Conservation (phyloP, 2,113 vertebrate genomes). For the Muntiacus muntjak region DNA sequence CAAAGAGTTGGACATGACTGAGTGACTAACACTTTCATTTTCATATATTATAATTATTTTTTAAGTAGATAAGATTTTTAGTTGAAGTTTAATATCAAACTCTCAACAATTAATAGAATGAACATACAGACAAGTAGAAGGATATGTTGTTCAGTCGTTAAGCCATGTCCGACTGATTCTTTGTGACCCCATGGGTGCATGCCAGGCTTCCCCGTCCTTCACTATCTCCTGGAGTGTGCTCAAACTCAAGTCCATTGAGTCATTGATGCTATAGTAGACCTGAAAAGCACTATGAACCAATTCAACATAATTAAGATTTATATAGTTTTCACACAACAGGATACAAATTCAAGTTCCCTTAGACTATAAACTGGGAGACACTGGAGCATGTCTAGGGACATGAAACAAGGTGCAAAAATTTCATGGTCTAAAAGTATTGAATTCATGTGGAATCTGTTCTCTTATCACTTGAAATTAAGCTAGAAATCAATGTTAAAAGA, state of each 20-base stretch:
- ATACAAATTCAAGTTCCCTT: neutral
- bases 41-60: neutral
- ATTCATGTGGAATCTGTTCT: neutral
- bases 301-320: neutral
- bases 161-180: neutral
- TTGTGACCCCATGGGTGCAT: neutral
- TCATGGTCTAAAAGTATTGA: neutral
- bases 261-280: neutral
- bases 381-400: neutral
- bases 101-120: neutral
- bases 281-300: neutral
- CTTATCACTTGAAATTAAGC: neutral
- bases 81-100: neutral
- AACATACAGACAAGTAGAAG: neutral
- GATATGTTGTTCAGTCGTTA: neutral
- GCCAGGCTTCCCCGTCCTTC: neutral
- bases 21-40: neutral
- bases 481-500: neutral
- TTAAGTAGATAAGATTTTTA: neutral
- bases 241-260: neutral
- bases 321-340: neutral
- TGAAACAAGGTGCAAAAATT: neutral
- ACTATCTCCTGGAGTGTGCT: neutral
- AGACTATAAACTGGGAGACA: neutral
- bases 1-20: neutral